Base-by-base conservation (phyloP, 2,113 vertebrate species). In the Fulmarus glacialis region DNA sequence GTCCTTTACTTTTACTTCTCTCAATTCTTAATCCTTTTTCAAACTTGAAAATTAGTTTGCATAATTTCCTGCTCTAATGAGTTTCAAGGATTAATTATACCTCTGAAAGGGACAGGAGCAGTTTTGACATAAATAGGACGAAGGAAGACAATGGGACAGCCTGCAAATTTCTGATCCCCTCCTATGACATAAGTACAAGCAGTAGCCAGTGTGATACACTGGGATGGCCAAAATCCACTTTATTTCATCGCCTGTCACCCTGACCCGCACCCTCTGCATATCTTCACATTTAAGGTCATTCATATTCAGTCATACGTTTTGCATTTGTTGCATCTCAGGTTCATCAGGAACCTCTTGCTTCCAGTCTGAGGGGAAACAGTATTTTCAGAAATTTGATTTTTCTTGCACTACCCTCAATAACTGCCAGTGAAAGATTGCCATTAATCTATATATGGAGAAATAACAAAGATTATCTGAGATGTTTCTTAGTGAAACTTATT, bases 31-130 rank as follows among this genome's bases (percentile, higher is more conserved):
- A 93, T 95, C 70, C 60, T 87, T 91, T 74, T 78, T 75, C 60
- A 67, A 91, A 93, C 56, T 93, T 92, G 55, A 87, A 93, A 89
- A 94, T 95, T 89, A 84, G 87, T 93, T 93, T 92, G 38, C 47
- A 55, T 91, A 55, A 89, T 94, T 96, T 96, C 38, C 47, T 72
- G 63, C 77, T 95, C 50, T 38, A n/a, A 18, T 70, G 63, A 50
- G 14, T 84, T 91, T 89, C 64, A 89, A 93, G 55, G n/a, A 91
- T 92, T 94, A 83, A 62, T 87, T 89, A 58, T 89, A 45, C 32
- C 52, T 68, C 79, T 93, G 82, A 90, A 96, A 89, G 53, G 14
- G 43, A 55, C 22, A 52, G 48, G 34, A 90, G 32, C 36, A 64
- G 53, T 82, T 96, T 73, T 90, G 66, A 88, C 40, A 68, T 75